Evolutionary conservation across 2,888 invertebrate genomes (phyloP), one percentile per base, ranked within the genome.

Genomic region (Agrochola litura): DNA sequence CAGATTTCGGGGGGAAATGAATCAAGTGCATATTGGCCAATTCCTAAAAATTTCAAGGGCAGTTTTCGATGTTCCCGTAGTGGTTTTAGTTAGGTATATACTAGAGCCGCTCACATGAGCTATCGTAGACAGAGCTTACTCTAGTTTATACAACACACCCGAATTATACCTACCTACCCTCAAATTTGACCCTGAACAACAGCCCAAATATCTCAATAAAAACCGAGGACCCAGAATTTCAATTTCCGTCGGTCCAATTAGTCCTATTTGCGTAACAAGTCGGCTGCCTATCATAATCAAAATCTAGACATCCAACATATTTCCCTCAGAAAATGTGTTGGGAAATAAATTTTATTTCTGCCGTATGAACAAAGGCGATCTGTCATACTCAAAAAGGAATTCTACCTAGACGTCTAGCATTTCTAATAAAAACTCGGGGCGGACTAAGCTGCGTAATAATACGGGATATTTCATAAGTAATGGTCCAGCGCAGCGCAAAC

Each of bases 301-400:
- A 85, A 86, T 82, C 79, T 71, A 79, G 82, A 63, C 73, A 72
- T 74, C 56, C 67, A 56, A 76, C 69, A 65, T 68, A 73, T 73
- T 78, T 70, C 25, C 63, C 25, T 70, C 67, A 67, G 60, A 84
- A 81, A 81, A 63, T 66, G 41, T 74, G 70, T 77, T 69, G 25
- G 64, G 72, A 74, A 86, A 88, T 76, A 86, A 77, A 73, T 77
- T 60, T 75, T 76, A 83, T 82, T 77, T 69, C 73, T 54, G 71
- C 64, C 46, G 56, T 83, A 76, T 75, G 74, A 89, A 90, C 89
- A 88, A 89, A 87, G 84, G 81, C 84, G 85, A 91, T 93, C 89
- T 89, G 89, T 93, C 92, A 92, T 92, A 92, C 91, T 93, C 90
- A 91, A 92, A 93, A 90, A 90, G 90, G 84, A 91, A 92, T 92